Evolutionary conservation across 2,888 invertebrate species (phyloP), one percentile per base, ranked within the genome.

Genomic region (Glyphotaelius pellucidus): DNA sequence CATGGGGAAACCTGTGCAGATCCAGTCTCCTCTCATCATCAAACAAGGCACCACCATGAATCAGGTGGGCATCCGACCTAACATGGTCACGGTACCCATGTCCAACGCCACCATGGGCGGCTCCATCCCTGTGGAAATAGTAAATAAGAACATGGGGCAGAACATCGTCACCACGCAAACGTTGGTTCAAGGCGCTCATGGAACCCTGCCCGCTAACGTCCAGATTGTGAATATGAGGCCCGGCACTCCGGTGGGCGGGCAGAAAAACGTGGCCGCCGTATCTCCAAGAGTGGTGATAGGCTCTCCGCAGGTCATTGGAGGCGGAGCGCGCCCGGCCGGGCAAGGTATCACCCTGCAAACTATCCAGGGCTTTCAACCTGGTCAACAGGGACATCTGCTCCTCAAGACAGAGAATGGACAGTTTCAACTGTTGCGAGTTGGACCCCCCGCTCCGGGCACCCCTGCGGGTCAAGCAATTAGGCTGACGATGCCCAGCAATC

Each of bases 391-490:
- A 95, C 97, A 97, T 95, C 97, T 99, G 95, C 97, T 99, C 95
- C 97, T 99, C 95, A 99, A 99, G 97, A 99, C 99, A 95, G 99
- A 99, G 96, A 99, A 98, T 96, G 99, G 99, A 95, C 98, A 99
- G 95, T 98, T 98, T 96, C 99, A 99, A 96, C 96, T 99, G 95
- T 96, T 99, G 95, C 97, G 99, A 95, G 98, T 98, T 94, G 98
- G 98, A 94, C 98, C 98, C 94, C 97, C 98, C 93, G 94, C 95
- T 93, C 96, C 97, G 94, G 96, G 97, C 94, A 96, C 96, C 95
- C 96, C 97, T 94, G 97, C 96, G 94, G 97, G 96, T 95, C 97
- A 97, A 95, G 97, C 98, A 95, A 98, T 98, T 96, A 97, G 98
- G 95, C 97, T 98, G 95, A 98, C 98, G 96, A 97, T 98, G 96